Conservation (phyloP, 2,888 invertebrate genomes). For the Serripes groenlandicus region DNA sequence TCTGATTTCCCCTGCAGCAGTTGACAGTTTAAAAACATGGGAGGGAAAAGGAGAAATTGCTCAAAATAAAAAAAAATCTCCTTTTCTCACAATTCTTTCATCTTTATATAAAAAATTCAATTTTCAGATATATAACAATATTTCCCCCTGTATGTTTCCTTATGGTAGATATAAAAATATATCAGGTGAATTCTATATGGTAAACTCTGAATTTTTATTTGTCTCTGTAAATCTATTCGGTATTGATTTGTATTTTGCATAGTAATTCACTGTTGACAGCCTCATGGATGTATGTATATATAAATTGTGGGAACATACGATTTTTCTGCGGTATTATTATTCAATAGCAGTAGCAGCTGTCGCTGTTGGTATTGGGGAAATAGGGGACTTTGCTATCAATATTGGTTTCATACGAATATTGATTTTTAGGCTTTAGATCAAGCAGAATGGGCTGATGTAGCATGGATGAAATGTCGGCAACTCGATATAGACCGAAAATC, state of each 20-base stretch:
- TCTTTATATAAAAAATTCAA: not conserved
- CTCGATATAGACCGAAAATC: slow-evolving; percentile 55
- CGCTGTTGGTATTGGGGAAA: slow-evolving; percentile 26
- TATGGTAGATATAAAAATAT: too few relatives aligned
- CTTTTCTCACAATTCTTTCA: slow-evolving; percentile 12
- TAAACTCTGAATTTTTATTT: not conserved
- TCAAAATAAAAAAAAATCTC: not conserved
- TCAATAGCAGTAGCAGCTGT: slow-evolving; percentile 44
- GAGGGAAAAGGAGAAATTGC: slow-evolving; percentile 6
- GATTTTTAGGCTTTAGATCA: slow-evolving; percentile 54
- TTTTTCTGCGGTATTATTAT: slow-evolving; percentile 21
- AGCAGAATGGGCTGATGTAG: slow-evolving; percentile 24
- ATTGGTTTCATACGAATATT: slow-evolving; percentile 62
- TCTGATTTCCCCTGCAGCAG: too few relatives aligned
- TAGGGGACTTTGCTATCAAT: slow-evolving; percentile 55
- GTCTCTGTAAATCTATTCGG: not conserved
- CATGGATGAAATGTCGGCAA: slow-evolving; percentile 35
- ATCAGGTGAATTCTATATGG: too few relatives aligned
- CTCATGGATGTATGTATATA: slow-evolving; percentile 7
- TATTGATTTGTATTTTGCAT: slow-evolving; percentile 7
- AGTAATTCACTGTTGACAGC: slow-evolving; percentile 5
- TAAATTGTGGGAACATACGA: slow-evolving; percentile 3
- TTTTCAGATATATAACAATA: too few relatives aligned
- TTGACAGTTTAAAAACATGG: not conserved
- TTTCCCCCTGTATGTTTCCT: too few relatives aligned